phyloP scores from a whole-genome alignment of 2,113 vertebrate species.

The Platysteira castanea region DNA sequence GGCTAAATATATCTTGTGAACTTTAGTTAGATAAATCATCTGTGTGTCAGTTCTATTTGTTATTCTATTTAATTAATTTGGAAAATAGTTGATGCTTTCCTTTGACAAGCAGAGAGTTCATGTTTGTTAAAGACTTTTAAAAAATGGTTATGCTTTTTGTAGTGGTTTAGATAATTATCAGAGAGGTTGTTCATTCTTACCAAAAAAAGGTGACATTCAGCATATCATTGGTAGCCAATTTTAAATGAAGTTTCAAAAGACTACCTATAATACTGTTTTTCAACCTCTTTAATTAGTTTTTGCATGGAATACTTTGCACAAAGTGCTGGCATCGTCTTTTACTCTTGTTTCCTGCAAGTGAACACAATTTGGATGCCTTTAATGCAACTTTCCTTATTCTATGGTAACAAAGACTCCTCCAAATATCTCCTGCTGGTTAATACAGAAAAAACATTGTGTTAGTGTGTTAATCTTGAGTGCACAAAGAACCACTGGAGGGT shows the following conservation, averaged over 20 bases:
- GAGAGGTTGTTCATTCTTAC: slow-evolving; percentile 84
- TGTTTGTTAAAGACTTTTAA: slow-evolving; percentile 81
- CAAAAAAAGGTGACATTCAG: slow-evolving; percentile 86
- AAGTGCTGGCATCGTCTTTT: slow-evolving; percentile 68
- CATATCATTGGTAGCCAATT: slow-evolving; percentile 59
- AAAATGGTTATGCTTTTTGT: not conserved
- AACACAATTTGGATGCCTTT: slow-evolving; percentile 73
- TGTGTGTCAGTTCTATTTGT: slow-evolving; percentile 51
- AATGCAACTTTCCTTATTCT: slow-evolving; percentile 74
- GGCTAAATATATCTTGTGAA: slow-evolving; percentile 59
- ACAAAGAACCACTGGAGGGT: slow-evolving; percentile 74
- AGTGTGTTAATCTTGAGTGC: slow-evolving; percentile 67
- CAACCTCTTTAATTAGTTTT: slow-evolving; percentile 66
- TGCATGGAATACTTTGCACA: slow-evolving; percentile 50
- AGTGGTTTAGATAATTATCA: slow-evolving; percentile 86
- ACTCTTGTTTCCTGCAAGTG: slow-evolving; percentile 59
- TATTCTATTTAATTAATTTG: slow-evolving; percentile 66
- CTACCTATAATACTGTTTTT: slow-evolving; percentile 49
- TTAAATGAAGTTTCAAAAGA: slow-evolving; percentile 67
- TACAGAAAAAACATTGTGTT: slow-evolving; percentile 59
- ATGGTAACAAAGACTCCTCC: slow-evolving; percentile 72
- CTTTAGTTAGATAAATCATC: slow-evolving; percentile 65
- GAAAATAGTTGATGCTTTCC: slow-evolving; percentile 57
- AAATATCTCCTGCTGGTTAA: slow-evolving; percentile 45
- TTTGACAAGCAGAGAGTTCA: slow-evolving; percentile 46